Percentiles rank a stretch among this genome's conserved stretches.
Conservation (phyloP, 1,140 invertebrate genomes). For the Tachypleus tridentatus region DNA sequence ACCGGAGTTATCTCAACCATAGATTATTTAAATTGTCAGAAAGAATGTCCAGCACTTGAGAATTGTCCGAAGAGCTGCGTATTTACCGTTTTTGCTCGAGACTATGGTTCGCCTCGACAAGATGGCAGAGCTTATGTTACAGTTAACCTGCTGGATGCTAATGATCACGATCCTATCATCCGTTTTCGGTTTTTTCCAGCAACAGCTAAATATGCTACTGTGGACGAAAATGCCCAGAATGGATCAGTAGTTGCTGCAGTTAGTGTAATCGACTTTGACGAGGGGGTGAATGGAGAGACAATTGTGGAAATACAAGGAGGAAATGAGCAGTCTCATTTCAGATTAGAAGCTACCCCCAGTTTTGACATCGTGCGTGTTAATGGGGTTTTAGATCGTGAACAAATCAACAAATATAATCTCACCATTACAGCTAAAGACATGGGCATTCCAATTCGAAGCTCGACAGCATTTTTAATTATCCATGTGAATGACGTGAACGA, state of each 20-base stretch:
- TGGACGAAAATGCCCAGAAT: slow-evolving; percentile 82
- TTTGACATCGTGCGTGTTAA: slow-evolving; percentile 82
- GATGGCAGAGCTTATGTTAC: slow-evolving; percentile 90
- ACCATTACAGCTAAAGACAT: slow-evolving; percentile 80
- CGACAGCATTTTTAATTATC: slow-evolving; percentile 71
- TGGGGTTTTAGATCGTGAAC: slow-evolving; percentile 78
- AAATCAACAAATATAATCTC: slow-evolving; percentile 79
- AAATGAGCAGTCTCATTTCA: slow-evolving; percentile 81
- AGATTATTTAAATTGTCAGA: slow-evolving; percentile 6
- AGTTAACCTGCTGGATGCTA: slow-evolving; percentile 84
- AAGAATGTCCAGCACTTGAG: background rate
- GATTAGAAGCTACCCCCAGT: slow-evolving; percentile 62
- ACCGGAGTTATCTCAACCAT: slow-evolving; percentile 68
- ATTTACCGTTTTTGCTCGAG: slow-evolving; percentile 81
- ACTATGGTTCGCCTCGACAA: slow-evolving; percentile 77
- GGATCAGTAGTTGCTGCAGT: slow-evolving; percentile 82
- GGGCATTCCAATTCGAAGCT: slow-evolving; percentile 64
- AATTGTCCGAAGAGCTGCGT: slow-evolving; percentile 51
- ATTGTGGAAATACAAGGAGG: slow-evolving; percentile 66
- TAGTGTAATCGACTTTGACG: slow-evolving; percentile 78
- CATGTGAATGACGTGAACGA: slow-evolving; percentile 91
- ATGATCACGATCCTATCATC: slow-evolving; percentile 87
- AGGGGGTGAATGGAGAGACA: slow-evolving; percentile 77
- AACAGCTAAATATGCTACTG: slow-evolving; percentile 70
- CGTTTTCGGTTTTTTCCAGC: slow-evolving; percentile 63